Conservation (phyloP, 2,888 invertebrate genomes). For the Elmis aenea region DNA sequence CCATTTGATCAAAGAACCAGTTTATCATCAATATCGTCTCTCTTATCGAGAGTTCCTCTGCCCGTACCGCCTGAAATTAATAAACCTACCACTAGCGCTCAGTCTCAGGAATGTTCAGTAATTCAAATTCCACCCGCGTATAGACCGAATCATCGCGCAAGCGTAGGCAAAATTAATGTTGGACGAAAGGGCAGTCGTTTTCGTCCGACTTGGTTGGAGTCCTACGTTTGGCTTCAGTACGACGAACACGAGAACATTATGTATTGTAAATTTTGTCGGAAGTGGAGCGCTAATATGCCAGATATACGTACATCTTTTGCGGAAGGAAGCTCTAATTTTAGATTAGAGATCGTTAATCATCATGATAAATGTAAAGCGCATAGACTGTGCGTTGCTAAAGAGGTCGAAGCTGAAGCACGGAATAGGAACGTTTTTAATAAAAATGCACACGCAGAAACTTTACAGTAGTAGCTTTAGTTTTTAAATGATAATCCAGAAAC, state of each 20-base stretch:
- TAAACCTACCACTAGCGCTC: conserved; percentile 29
- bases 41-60: conserved; percentile 26
- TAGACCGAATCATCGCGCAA: conserved; percentile 6
- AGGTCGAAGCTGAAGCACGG: conserved; percentile 37
- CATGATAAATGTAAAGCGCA: conserved; percentile 76
- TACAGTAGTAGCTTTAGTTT: no score
- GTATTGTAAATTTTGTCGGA: conserved; percentile 70
- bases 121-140: conserved; percentile 33
- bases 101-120: conserved; percentile 44
- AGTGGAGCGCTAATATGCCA: conserved; percentile 65
- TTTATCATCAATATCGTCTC: conserved; percentile 9
- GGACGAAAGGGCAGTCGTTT: conserved; percentile 60
- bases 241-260: conserved; percentile 63
- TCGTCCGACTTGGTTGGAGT: conserved; percentile 61
- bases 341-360: conserved; percentile 72
- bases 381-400: conserved; percentile 57
- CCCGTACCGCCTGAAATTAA: conserved; percentile 33
- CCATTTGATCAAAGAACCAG: conserved; percentile 3
- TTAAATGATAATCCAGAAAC: no score
- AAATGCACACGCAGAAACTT: no score
- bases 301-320: conserved; percentile 74
- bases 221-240: conserved; percentile 69
- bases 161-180: conserved; percentile 15
- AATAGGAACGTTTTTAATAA: conserved; percentile 9
- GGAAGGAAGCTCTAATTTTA: conserved; percentile 72